Evolutionary conservation across 2,113 vertebrate genomes (phyloP), one percentile per base, ranked within the genome.

Genomic region (Salminus brasiliensis): DNA sequence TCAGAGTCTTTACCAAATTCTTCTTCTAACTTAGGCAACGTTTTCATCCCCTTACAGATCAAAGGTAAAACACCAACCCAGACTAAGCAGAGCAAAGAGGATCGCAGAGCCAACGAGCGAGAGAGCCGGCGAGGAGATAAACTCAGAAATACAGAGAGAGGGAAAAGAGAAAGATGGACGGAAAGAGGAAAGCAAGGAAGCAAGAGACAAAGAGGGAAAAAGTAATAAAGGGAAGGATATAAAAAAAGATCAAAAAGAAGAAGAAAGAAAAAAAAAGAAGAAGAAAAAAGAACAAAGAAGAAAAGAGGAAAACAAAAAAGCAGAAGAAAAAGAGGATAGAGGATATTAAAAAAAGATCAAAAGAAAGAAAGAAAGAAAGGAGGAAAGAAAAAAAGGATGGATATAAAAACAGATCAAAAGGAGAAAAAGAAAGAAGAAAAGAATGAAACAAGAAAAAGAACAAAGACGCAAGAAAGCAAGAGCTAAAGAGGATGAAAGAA

Each of bases 191-290:
- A 39, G 21, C n/a, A 21, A 82, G 81, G 74, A 55, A 1, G 79
- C 84, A 80, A 84, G 85, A 63, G 62, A 83, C 74, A 30, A 21
- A 34, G 30, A 47, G n/a, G n/a, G n/a, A n/a, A n/a, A n/a, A 16
- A 39, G 25, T 18, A 5, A 21, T 4, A 59, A 5, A 11, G 55
- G 21, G 47, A 68, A 88, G 86, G 82, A 82, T 0, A 80, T 86
- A 95, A 86, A 91, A 92, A 90, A 93, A 91, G 47, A 43, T 5
- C 4, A 5, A 39, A 5, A 5, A 9, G 9, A 9, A 39, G 36
- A 39, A 9, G 36, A 39, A 39, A 39, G 9, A 4, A 9, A 39
- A 9, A 9, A 5, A 39, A 39, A 39, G 36, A 39, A 9, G 9
- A 39, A 39, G 4, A 39, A 39, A 39, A 39, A 9, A 39, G 36